Base-by-base conservation (phyloP, 2,888 invertebrate species). In the Trachelus troglodyta region DNA sequence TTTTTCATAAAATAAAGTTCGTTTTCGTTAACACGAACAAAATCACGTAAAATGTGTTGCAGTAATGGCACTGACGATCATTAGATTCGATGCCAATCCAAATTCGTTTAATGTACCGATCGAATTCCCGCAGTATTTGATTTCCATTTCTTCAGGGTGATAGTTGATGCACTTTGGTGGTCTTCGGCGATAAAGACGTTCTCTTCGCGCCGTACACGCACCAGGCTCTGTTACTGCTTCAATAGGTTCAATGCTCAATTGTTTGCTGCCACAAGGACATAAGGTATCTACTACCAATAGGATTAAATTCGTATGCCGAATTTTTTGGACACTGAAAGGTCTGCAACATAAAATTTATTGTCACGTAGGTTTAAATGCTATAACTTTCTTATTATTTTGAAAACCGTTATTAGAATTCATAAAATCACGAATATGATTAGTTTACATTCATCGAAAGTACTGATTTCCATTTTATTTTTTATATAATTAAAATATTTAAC, bases 271-370 rank as follows among this genome's bases (percentile, higher is more conserved):
- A 92, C 97, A 97, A 75, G 97, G 97, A 90, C 97, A 97, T 85
- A 96, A 92, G 34, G 96, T 97, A 92, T 98, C 97, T 86, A 97
- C 97, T 82, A 97, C 97, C 82, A 98, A 93, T 82, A 98, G 93
- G 87, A 98, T 96, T 86, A 98, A 93, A 93, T 98, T 98, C 89
- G 97, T 97, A 91, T 97, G 96, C 75, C 96, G 97, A 88, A 98
- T 97, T 92, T 97, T 97, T 90, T 97, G 97, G 78, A 97, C 97
- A 92, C 97, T 97, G 92, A 97, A 97, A 35, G 97, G 97, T 88
- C 97, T 96, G 92, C 1, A 83, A 40, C 12, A 40, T 40, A 40
- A 40, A 40, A 12, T 4, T 40, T 12, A 4, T 40, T 40, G 4
- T 40, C 12, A 40, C 3, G 40, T 40, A 40, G 12, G 12, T 40